These are phyloP conservation scores for Sussaba pulchella DNA, from an alignment of 2,888 invertebrate genomes.

Conservation along the genomic window DNA sequence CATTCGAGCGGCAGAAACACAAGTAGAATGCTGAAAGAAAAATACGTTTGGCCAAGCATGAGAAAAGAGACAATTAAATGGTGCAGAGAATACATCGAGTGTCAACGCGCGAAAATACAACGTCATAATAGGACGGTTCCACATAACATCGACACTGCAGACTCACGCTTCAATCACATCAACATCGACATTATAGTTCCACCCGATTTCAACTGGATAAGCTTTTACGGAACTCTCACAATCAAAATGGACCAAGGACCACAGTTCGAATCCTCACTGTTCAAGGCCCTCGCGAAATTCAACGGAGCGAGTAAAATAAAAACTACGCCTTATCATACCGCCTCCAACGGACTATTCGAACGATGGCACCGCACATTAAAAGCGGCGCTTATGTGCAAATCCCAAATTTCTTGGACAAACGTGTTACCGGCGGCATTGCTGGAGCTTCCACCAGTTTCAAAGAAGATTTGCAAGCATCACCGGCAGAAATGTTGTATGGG, in stretches of 20 bases:
- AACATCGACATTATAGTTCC: conserved; percentile 84
- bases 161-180: conserved; percentile 79
- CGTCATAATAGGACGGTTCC: conserved; percentile 28
- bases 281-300: conserved; percentile 63
- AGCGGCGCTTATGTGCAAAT: conserved; percentile 77
- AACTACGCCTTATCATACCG: conserved; percentile 78
- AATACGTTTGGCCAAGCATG: conserved; percentile 72
- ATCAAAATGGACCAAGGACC: conserved; percentile 79
- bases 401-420: conserved; percentile 70
- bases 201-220: conserved; percentile 80
- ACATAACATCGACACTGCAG: conserved; percentile 56
- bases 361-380: conserved; percentile 82
- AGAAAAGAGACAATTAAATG: conserved; percentile 66
- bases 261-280: conserved; percentile 76
- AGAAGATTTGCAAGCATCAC: conserved; percentile 67
- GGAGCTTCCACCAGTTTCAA: conserved; percentile 73
- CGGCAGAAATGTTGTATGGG: conserved; percentile 67
- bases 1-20: conserved; percentile 45
- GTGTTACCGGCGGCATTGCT: conserved; percentile 77
- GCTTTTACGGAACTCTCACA: conserved; percentile 78
- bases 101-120: conserved; percentile 61
- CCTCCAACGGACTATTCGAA: conserved; percentile 82
- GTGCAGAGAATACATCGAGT: conserved; percentile 35
- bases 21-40: conserved; percentile 61
- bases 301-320: conserved; percentile 66